Evolutionary conservation across 2,888 invertebrate genomes (phyloP).

Genomic region (Chrysina gloriosa): DNA sequence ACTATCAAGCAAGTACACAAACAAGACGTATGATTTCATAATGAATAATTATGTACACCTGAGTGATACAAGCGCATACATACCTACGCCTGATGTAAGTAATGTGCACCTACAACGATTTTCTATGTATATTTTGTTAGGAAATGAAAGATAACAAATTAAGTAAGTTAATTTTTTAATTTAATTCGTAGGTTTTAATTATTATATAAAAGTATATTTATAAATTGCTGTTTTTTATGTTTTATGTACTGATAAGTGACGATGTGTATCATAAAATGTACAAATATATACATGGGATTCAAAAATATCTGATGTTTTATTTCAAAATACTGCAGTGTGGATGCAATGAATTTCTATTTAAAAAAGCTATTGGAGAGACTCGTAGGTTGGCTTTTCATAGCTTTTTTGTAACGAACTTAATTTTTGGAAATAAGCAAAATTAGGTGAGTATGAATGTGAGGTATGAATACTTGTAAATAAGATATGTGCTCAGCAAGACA

Average conservation of each 20-base stretch:
- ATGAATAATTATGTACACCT: constrained; percentile 23
- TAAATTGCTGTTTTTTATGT: constrained; percentile 40
- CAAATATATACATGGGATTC: constrained; percentile 44
- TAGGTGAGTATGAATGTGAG: no score
- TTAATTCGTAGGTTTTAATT: constrained; percentile 38
- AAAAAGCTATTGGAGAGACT: no score
- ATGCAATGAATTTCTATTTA: no score
- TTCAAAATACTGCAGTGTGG: not conserved
- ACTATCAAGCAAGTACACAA: not conserved
- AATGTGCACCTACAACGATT: constrained; percentile 40
- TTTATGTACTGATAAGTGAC: constrained; percentile 34
- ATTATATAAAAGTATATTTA: constrained; percentile 39
- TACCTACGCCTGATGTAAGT: not conserved
- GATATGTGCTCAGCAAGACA: no score
- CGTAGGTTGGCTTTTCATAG: no score
- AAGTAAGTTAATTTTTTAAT: constrained; percentile 37
- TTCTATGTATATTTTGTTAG: constrained; percentile 39
- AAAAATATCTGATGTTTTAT: constrained; percentile 31
- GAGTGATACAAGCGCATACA: constrained; percentile 1
- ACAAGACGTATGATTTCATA: constrained; percentile 1
- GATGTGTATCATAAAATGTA: constrained; percentile 45
- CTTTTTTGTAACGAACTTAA: no score
- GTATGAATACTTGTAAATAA: no score
- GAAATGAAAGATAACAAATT: constrained; percentile 13
- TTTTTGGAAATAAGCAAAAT: no score